Evolutionary conservation across 2,113 vertebrate species (phyloP).

Genomic region (Colinus virginianus): DNA sequence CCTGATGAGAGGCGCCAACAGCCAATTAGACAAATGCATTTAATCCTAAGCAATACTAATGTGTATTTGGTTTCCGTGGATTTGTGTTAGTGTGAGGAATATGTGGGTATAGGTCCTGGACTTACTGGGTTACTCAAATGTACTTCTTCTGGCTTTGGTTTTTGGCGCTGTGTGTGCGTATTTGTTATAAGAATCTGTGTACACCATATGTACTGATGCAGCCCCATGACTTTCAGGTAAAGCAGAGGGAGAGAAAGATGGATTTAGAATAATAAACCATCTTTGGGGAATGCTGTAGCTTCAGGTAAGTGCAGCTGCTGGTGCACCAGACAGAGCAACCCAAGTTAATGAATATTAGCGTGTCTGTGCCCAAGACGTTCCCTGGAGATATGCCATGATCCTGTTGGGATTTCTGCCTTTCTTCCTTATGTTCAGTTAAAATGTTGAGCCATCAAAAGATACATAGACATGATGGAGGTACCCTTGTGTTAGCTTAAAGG

Average conservation of each 20-base stretch:
- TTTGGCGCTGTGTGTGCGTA: background rate
- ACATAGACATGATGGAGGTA: background rate
- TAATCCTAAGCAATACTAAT: conserved; percentile 2
- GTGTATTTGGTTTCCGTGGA: background rate
- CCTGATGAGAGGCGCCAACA: conserved; percentile 37
- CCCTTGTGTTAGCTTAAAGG: background rate
- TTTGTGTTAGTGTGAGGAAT: background rate
- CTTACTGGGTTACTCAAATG: background rate
- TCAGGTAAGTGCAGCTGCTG: background rate
- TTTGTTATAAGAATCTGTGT: background rate
- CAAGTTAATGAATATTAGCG: background rate
- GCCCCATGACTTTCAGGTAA: background rate
- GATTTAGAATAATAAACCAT: background rate
- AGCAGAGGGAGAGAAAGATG: background rate
- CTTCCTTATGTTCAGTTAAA: background rate
- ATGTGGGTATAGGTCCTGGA: background rate
- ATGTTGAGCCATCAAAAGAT: background rate
- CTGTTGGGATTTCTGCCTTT: background rate
- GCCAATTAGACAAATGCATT: conserved; percentile 35
- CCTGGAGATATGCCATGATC: rapidly evolving
- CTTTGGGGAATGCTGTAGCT: background rate
- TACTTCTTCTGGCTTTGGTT: background rate
- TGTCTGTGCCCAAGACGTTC: background rate
- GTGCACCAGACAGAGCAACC: background rate
- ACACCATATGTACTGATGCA: background rate